Conservation (phyloP, 2,797 vertebrate species). For the Poliocrania exsul region DNA sequence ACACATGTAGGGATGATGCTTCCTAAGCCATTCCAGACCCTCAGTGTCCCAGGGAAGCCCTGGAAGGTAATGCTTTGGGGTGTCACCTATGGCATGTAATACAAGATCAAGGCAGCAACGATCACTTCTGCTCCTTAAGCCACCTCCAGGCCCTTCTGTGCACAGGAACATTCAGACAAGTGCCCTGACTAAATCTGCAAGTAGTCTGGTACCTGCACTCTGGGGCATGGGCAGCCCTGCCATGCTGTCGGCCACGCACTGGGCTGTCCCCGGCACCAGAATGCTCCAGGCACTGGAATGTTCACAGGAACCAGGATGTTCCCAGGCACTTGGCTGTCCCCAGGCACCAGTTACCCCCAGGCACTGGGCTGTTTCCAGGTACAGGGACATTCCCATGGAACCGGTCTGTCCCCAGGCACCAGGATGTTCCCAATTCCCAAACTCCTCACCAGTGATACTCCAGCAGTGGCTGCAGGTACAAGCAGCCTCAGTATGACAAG, state of each 20-base stretch:
- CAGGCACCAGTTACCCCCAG: neutral
- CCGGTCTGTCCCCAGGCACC: neutral
- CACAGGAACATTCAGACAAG: neutral
- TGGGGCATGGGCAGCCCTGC: neutral
- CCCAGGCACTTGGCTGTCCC: neutral
- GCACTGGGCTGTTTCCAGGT: neutral
- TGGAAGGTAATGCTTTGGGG: rapidly evolving
- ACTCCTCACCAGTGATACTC: neutral
- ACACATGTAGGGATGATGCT: neutral
- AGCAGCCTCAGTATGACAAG: neutral
- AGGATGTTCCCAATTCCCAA: neutral
- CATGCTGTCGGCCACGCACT: rapidly evolving
- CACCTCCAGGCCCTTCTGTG: neutral
- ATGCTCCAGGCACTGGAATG: neutral
- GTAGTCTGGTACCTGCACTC: neutral
- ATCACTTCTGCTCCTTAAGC: neutral
- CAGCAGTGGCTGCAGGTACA: neutral
- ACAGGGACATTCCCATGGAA: neutral
- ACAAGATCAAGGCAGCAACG: neutral
- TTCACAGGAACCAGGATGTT: neutral
- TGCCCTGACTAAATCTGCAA: neutral
- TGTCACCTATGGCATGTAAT: neutral
- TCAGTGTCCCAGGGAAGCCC: neutral
- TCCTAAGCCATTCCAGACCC: neutral
- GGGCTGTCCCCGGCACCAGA: neutral